Evolutionary conservation across 1,140 invertebrate species (phyloP), one percentile per base, ranked within the genome.

Genomic region (Colletes latitarsis): DNA sequence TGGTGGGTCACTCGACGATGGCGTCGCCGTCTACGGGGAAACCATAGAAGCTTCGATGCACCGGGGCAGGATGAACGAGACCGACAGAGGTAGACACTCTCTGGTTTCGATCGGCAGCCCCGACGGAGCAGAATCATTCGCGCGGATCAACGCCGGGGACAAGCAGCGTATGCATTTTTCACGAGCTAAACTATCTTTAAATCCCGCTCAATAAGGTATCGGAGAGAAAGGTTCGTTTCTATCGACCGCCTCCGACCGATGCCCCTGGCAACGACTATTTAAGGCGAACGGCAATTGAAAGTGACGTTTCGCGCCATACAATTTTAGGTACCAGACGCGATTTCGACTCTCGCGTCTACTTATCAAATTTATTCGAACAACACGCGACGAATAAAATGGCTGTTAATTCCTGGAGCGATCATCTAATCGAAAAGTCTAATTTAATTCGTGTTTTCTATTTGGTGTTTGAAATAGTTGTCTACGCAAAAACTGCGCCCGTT

Each of bases 41-140:
- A 39, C 41, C 57, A 77, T 74, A 68, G 72, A 88, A 88, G 30
- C 71, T 10, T 30, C 0, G 15, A 30, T 0, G 55, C 6, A 57
- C 41, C 52, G 10, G 21, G n/a, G 6, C 21, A 9, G 49, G 41
- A 8, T 46, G 76, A n/a, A 12, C 6, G 3, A 15, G 3, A 15
- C 88, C 89, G 82, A 21, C 63, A 90, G 89, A 89, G 84, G 88
- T 82, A 83, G 88, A 82, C 88, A 88, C 87, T 43, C 58, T 10
- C 67, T 57, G 43, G 49, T 66, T 57, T 19, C 15, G 6, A 39
- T 74, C 49, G 19, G 17, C 39, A 6, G 19, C 39, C 43, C 30
- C 19, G 64, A 10, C 43, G 41, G 19, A 43, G 15, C 41, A 15
- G 19, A 82, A 62, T 84, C 75, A 73, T 84, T 84, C 69, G 55